Evolutionary conservation across 2,888 invertebrate genomes (phyloP).

Genomic region (Therioaphis trifolii): DNA sequence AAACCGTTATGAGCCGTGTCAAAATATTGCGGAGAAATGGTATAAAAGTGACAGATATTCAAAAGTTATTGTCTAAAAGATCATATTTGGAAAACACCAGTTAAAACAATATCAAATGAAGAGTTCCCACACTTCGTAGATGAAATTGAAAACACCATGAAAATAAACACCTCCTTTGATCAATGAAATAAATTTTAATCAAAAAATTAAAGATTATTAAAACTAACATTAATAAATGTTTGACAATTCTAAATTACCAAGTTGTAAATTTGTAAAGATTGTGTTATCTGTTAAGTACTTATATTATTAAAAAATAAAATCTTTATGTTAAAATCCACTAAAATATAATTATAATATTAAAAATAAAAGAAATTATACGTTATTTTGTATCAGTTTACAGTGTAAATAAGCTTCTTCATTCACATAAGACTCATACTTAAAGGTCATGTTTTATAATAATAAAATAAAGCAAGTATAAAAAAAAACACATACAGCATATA

Average conservation of each 20-base stretch:
- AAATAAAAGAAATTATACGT: slow-evolving; percentile 47
- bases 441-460: slow-evolving; percentile 32
- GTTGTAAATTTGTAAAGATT: slow-evolving; percentile 36
- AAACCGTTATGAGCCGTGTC: background rate
- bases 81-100: background rate
- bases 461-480: slow-evolving; percentile 36
- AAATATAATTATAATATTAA: slow-evolving; percentile 40
- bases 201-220: slow-evolving; percentile 17
- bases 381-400: slow-evolving; percentile 17
- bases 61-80: background rate
- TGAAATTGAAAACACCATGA: slow-evolving; percentile 5
- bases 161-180: slow-evolving; percentile 20
- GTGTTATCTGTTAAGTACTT: slow-evolving; percentile 48
- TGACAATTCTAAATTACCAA: slow-evolving; percentile 30
- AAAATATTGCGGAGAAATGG: background rate
- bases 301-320: slow-evolving; percentile 50
- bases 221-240: slow-evolving; percentile 51
- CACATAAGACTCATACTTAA: slow-evolving; percentile 45
- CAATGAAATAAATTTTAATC: slow-evolving; percentile 29
- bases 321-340: slow-evolving; percentile 46
- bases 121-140: slow-evolving; percentile 14
- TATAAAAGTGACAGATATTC: slow-evolving; percentile 1
- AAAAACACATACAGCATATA: slow-evolving; percentile 27
- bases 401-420: slow-evolving; percentile 7
- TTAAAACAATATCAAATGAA: background rate